phyloP scores from a whole-genome alignment of 2,113 vertebrate species.

The Mesembrinibis cayennensis region DNA sequence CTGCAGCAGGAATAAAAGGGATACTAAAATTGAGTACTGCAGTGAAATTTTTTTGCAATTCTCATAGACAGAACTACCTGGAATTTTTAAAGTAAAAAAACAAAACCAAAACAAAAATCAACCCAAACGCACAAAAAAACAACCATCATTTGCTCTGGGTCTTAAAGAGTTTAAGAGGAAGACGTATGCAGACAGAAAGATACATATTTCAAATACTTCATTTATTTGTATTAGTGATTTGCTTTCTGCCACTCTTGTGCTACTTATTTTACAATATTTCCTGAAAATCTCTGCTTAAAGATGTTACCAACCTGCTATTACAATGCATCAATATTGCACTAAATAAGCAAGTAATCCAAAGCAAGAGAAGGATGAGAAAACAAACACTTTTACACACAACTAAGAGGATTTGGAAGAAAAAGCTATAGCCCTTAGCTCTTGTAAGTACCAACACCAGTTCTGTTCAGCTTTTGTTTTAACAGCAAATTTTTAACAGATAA shows the following conservation, averaged over 20 bases:
- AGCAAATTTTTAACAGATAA: background rate
- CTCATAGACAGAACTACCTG: background rate
- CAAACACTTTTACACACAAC: background rate
- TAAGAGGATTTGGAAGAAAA: slow-evolving; percentile 13
- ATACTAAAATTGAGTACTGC: background rate
- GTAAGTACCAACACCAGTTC: background rate
- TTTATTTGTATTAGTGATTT: background rate
- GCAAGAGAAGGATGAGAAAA: background rate
- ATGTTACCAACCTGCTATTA: background rate
- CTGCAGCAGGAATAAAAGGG: background rate
- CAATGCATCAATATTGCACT: background rate
- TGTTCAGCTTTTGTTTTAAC: background rate
- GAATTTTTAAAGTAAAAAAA: background rate
- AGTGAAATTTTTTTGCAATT: background rate
- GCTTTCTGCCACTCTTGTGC: background rate
- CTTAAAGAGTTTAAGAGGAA: background rate
- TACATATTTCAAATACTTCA: background rate
- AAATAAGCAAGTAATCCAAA: background rate
- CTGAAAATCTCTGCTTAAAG: background rate
- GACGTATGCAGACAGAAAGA: background rate
- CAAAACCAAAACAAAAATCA: background rate
- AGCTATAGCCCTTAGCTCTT: background rate
- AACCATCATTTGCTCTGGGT: background rate
- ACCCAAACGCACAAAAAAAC: background rate
- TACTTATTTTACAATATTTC: background rate